Conservation (phyloP, 92 coral and sea anemone genomes). For the Phenganax stokvisi region DNA sequence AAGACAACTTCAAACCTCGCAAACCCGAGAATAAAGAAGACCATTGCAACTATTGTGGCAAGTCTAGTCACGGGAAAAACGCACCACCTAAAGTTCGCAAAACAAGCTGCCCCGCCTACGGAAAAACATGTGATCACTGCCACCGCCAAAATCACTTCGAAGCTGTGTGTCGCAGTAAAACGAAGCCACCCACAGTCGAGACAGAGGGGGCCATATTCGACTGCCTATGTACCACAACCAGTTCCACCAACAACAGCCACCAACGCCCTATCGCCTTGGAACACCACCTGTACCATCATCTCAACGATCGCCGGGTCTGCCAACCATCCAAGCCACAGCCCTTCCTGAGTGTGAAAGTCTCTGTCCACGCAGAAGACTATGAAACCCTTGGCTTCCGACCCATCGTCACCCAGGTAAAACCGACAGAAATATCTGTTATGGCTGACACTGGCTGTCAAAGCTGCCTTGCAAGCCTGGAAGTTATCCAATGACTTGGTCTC, state of each 20-base stretch:
- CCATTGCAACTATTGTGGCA: background rate
- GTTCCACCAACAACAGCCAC: constrained; percentile 21
- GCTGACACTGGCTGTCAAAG: too few relatives aligned
- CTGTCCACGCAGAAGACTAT: constrained; percentile 55
- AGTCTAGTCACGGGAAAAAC: constrained; percentile 50
- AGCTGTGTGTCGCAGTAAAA: constrained; percentile 50
- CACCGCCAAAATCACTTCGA: constrained; percentile 44
- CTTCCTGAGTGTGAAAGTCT: constrained; percentile 43
- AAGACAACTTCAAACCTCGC: constrained; percentile 27
- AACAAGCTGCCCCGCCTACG: constrained; percentile 52
- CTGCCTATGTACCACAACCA: constrained; percentile 46
- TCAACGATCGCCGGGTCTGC: constrained; percentile 43
- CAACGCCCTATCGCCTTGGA: constrained; percentile 42
- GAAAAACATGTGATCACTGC: constrained; percentile 46
- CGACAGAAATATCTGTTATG: constrained; percentile 51
- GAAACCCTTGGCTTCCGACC: constrained; percentile 45
- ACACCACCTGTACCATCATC: constrained; percentile 55
- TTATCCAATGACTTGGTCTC: constrained; percentile 8
- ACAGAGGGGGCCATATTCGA: constrained; percentile 52
- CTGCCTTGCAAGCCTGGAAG: constrained; percentile 44
- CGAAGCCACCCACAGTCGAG: constrained; percentile 14
- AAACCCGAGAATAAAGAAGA: background rate
- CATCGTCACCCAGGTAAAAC: constrained; percentile 18
- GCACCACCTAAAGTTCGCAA: constrained; percentile 42
- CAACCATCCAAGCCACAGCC: constrained; percentile 56